phyloP scores from a whole-genome alignment of 2,113 vertebrate genomes.

The Narcine bancroftii region DNA sequence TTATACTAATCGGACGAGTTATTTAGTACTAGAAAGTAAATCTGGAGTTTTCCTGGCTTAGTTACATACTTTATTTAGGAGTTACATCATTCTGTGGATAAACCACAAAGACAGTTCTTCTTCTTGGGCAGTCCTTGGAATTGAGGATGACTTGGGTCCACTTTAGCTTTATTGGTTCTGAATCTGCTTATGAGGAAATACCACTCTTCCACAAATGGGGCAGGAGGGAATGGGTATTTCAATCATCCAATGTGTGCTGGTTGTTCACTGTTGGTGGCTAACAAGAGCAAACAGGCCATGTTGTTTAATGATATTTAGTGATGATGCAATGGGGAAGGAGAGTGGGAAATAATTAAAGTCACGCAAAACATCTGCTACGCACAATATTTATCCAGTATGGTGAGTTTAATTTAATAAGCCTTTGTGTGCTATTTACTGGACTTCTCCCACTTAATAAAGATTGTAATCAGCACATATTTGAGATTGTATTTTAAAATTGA shows the following conservation, averaged over 20 bases:
- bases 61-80: neutral
- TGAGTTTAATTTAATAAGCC: neutral
- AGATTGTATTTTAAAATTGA: neutral
- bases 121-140: too few species aligned
- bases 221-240: too few species aligned
- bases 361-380: neutral
- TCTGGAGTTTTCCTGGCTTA: neutral
- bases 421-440: neutral
- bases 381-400: slow-evolving; percentile 16
- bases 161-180: too few species aligned
- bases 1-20: neutral
- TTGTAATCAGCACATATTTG: neutral
- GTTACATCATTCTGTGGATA: too few species aligned
- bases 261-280: neutral
- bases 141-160: too few species aligned
- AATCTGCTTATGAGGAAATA: too few species aligned
- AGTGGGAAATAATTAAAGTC: neutral
- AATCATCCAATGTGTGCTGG: neutral
- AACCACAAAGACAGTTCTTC: too few species aligned
- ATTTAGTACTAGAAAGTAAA: neutral
- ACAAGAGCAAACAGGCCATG: neutral
- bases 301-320: neutral
- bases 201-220: too few species aligned
- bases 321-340: neutral
- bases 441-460: neutral